A percentile compares a stretch with the other conserved stretches of the same genome.
These are phyloP conservation scores for Cephus rjabovi DNA, from an alignment of 2,888 invertebrate genomes.

Conservation along the genomic window DNA sequence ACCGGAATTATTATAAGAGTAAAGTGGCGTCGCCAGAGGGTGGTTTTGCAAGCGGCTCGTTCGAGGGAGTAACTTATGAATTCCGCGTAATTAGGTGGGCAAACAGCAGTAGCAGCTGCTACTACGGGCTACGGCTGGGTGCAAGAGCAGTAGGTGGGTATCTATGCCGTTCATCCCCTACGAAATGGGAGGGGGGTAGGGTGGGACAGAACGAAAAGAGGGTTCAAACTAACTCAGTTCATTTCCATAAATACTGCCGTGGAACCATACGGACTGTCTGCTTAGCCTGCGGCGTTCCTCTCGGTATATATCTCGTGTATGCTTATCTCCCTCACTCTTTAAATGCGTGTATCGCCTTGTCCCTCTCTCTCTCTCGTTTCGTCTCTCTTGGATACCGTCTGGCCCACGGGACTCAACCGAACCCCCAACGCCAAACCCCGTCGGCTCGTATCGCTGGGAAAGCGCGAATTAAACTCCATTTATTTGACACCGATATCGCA, in stretches of 20 bases:
- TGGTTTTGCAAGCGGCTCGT: too few relatives aligned
- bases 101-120: constrained; percentile 38
- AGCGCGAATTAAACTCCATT: constrained; percentile 44
- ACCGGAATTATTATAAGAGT: too few relatives aligned
- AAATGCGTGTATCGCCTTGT: too few relatives aligned
- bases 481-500: constrained; percentile 47
- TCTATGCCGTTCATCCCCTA: too few relatives aligned
- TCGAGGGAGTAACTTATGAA: constrained; percentile 48
- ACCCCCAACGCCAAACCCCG: neutral
- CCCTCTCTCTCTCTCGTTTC: too few relatives aligned
- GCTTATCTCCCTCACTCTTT: constrained; percentile 1
- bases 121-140: constrained; percentile 1
- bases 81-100: constrained; percentile 59
- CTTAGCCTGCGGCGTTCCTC: constrained; percentile 28
- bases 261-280: constrained; percentile 39
- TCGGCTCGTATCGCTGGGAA: constrained; percentile 23
- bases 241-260: constrained; percentile 58
- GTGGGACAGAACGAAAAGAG: constrained; percentile 40
- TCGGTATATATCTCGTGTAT: constrained; percentile 25
- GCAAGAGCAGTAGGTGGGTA: constrained; percentile 9
- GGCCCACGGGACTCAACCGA: neutral
- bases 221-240: constrained; percentile 55
- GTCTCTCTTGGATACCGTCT: neutral
- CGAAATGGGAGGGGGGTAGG: constrained; percentile 17
- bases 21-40: too few relatives aligned